A percentile compares a stretch with the other conserved stretches of the same genome.
Evolutionary conservation across 2,113 vertebrate species (phyloP).

Genomic region (Scatophagus argus): DNA sequence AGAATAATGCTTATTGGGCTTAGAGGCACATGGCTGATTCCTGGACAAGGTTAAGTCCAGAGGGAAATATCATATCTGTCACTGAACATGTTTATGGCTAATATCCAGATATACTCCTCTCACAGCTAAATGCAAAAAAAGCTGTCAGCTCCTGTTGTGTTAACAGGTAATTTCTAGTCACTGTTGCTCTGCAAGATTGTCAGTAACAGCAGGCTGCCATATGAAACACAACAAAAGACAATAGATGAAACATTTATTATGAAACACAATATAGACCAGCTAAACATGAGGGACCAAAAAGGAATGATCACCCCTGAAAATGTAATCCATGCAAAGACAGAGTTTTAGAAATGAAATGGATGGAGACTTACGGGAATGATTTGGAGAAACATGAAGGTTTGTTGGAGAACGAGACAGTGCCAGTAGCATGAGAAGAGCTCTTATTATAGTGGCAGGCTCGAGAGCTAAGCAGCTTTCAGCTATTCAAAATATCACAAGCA

Average conservation of each 20-base stretch:
- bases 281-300: background rate
- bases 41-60: conserved; percentile 73
- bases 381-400: no score
- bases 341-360: conserved; percentile 16
- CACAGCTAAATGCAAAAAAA: conserved; percentile 30
- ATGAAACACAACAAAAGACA: conserved; percentile 20
- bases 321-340: conserved; percentile 59
- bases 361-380: conserved; percentile 22
- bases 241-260: conserved; percentile 22
- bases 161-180: conserved; percentile 18
- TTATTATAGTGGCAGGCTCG: background rate
- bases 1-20: conserved; percentile 76
- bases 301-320: background rate
- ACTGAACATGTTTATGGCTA: conserved; percentile 41
- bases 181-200: conserved; percentile 15
- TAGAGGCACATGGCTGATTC: conserved; percentile 66
- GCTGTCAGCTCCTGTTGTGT: conserved; percentile 20
- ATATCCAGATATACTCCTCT: conserved; percentile 27
- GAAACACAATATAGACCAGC: conserved; percentile 3
- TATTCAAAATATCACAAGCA: background rate
- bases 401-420: conserved; percentile 33
- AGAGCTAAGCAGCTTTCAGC: conserved; percentile 38
- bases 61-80: conserved; percentile 67
- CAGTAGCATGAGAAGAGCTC: conserved; percentile 27
- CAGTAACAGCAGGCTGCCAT: background rate